Conservation (phyloP, 2,888 invertebrate genomes). For the Calliphora vomitoria region DNA sequence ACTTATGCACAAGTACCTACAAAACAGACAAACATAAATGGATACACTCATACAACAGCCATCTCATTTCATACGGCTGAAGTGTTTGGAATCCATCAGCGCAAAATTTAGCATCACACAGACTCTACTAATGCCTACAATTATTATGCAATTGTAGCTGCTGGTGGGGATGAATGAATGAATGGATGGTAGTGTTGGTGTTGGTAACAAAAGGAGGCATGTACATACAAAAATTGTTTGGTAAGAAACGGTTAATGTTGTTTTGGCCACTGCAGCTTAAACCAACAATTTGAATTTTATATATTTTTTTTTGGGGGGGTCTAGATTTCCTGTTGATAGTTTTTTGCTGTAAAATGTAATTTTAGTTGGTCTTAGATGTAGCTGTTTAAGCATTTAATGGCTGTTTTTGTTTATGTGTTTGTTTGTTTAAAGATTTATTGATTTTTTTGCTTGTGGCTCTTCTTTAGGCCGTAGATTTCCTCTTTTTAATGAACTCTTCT, state of each 20-base stretch:
- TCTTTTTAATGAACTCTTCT: neutral
- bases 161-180: neutral
- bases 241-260: constrained; percentile 12
- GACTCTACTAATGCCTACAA: constrained; percentile 22
- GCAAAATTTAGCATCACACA: constrained; percentile 14
- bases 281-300: constrained; percentile 30
- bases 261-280: constrained; percentile 3
- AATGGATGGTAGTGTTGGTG: neutral
- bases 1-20: constrained; percentile 3
- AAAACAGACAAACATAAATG: neutral
- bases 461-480: constrained; percentile 24
- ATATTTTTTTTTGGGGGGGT: constrained; percentile 30
- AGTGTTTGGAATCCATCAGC: constrained; percentile 36
- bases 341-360: constrained; percentile 14
- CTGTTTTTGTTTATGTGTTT: constrained; percentile 40
- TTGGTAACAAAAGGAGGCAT: neutral
- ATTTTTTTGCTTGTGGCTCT: constrained; percentile 13
- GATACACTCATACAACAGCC: neutral
- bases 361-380: constrained; percentile 52
- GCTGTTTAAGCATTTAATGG: constrained; percentile 63
- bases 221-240: neutral
- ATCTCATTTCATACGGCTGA: neutral
- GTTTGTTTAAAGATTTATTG: constrained; percentile 47
- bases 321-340: constrained; percentile 59
- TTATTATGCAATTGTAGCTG: constrained; percentile 61